Evolutionary conservation across 2,797 vertebrate species (phyloP).

Genomic region (Diplodus puntazzo): DNA sequence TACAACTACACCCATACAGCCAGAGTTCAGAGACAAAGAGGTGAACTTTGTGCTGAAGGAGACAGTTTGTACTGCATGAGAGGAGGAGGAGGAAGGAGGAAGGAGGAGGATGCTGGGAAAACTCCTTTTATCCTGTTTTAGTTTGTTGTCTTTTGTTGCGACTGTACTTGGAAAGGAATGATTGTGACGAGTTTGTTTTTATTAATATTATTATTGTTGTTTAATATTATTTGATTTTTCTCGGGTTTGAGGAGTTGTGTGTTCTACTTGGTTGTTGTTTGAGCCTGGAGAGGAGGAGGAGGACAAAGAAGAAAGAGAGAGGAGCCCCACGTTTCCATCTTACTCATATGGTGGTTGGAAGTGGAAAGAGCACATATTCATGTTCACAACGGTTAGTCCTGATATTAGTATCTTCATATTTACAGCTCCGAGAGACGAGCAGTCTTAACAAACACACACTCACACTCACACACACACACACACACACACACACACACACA

Average conservation of each 20-base stretch:
- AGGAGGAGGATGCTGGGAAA: slow-evolving; percentile 75
- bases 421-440: slow-evolving; percentile 37
- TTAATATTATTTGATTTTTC: slow-evolving; percentile 85
- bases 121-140: slow-evolving; percentile 76
- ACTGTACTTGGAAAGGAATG: slow-evolving; percentile 80
- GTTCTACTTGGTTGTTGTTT: slow-evolving; percentile 81
- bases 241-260: slow-evolving; percentile 87
- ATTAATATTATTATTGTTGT: slow-evolving; percentile 84
- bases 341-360: slow-evolving; percentile 43
- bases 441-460: slow-evolving; percentile 42
- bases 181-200: slow-evolving; percentile 85
- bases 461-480: neutral
- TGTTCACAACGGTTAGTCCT: slow-evolving; percentile 51
- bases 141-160: slow-evolving; percentile 79
- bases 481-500: neutral
- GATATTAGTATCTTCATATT: slow-evolving; percentile 31
- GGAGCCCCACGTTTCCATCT: slow-evolving; percentile 55
- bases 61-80: slow-evolving; percentile 86
- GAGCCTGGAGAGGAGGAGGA: slow-evolving; percentile 78
- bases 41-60: slow-evolving; percentile 84
- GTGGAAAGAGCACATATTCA: slow-evolving; percentile 51
- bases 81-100: slow-evolving; percentile 78
- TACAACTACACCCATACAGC: slow-evolving; percentile 80
- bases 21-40: slow-evolving; percentile 84
- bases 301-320: slow-evolving; percentile 62